Conservation (phyloP, 2,888 invertebrate species). For the Hyles lineata region DNA sequence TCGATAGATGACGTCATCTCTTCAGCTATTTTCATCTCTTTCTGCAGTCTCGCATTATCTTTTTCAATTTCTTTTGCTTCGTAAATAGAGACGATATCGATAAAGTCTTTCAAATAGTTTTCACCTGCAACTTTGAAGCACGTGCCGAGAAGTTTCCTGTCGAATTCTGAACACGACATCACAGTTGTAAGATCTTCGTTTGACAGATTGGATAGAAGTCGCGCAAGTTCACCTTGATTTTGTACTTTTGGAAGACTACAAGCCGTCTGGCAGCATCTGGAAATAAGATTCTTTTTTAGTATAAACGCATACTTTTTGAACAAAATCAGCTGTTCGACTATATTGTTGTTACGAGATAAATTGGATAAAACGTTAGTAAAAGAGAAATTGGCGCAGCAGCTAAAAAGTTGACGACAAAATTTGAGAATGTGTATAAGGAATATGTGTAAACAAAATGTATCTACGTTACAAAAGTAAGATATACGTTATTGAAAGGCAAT, state of each 20-base stretch:
- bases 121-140: conserved; percentile 81
- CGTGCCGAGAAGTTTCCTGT: conserved; percentile 78
- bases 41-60: conserved; percentile 62
- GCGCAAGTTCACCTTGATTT: conserved; percentile 68
- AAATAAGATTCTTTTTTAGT: conserved; percentile 31
- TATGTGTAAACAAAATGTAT: too few relatives aligned
- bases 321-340: too few relatives aligned
- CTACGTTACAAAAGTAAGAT: neutral
- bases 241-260: conserved; percentile 59
- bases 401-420: too few relatives aligned
- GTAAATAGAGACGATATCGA: conserved; percentile 61
- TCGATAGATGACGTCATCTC: conserved; percentile 74
- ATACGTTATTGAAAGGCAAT: too few relatives aligned
- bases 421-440: too few relatives aligned
- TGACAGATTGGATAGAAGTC: conserved; percentile 63
- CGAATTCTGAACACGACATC: conserved; percentile 77
- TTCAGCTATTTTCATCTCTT: conserved; percentile 59
- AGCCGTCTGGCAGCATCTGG: conserved; percentile 73
- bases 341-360: too few relatives aligned
- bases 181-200: conserved; percentile 74
- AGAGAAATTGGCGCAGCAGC: too few relatives aligned
- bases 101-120: conserved; percentile 73
- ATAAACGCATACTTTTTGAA: neutral
- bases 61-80: conserved; percentile 72
- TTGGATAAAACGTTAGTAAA: too few relatives aligned